Base-by-base conservation (phyloP, 1,140 invertebrate genomes). In the Mactra quadrangularis region DNA sequence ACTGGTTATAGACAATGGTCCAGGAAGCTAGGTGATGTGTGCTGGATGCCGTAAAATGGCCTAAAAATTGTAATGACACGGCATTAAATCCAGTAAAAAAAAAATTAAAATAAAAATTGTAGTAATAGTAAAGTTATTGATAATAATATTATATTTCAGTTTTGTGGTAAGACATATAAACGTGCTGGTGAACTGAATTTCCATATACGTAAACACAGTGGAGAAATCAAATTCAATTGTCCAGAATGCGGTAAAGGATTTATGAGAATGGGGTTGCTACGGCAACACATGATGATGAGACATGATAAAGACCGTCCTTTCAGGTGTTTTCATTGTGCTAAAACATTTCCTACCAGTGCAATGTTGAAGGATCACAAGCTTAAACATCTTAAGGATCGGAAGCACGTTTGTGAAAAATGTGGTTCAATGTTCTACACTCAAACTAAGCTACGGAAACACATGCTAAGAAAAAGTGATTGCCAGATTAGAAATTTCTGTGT, bases 181-280 rank as follows among this genome's bases (percentile, higher is more conserved):
- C 45, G 57, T 25, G 45, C 35, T 9, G 47, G 72, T 50, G 64
- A 76, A 29, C 64, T 87, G 59, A 76, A 76, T 33, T 74, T 74
- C 17, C 87, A 87, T 68, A 68, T 68, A 15, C 68, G 78, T 3
- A 82, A 97, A 88, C 96, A 94, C 86, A 97, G 96, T 6, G 97
- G 97, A 0, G 97, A 97, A 91, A 96, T 97, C 90, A 97, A 97
- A 19, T 97, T 97, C 88, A 95, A 95, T 41, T 98, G 97, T 91
- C 96, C 97, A 94, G 96, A 96, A 59, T 98, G 97, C 92, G 96
- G 96, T 76, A 98, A 98, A 91, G 97, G 96, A 0, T 97, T 97
- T 91, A 96, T 97, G 87, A 97, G 96, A 3, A 97, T 96, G 92
- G 96, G 97, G 90, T 96, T 97, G 92, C 93, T 97, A n/a, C 96